phyloP scores from a whole-genome alignment of 2,113 vertebrate species.

The Onychorhynchus coronatus region DNA sequence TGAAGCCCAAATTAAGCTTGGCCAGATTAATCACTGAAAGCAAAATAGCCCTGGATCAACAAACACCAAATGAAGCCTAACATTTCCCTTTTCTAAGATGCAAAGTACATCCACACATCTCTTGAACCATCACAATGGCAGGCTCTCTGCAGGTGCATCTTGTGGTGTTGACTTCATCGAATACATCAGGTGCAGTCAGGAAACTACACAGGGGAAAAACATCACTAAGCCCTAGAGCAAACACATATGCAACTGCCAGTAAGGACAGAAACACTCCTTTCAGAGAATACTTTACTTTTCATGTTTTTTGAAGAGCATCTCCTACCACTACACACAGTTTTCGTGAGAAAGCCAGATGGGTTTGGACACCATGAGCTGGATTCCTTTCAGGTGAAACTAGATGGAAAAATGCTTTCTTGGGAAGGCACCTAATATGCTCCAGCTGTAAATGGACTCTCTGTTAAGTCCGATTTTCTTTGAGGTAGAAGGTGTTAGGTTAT shows the following conservation, averaged over 20 bases:
- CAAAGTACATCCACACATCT: background rate
- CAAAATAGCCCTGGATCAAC: background rate
- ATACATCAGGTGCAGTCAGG: background rate
- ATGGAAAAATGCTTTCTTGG: background rate
- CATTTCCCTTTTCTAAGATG: background rate
- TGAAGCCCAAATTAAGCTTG: background rate
- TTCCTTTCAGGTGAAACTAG: background rate
- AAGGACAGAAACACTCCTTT: background rate
- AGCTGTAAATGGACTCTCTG: too few relatives aligned
- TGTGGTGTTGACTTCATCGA: background rate
- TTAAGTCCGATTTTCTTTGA: background rate
- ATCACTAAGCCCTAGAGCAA: background rate
- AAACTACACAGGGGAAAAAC: background rate
- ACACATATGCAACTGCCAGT: too few relatives aligned
- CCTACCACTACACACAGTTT: accelerated
- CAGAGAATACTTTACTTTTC: background rate
- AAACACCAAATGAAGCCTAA: background rate
- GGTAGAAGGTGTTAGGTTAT: background rate
- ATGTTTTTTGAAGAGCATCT: background rate
- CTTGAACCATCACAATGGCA: accelerated
- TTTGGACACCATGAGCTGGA: background rate
- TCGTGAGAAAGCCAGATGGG: background rate
- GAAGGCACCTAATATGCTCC: background rate
- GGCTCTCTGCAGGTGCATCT: background rate
- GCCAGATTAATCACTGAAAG: background rate